phyloP scores from a whole-genome alignment of 2,113 vertebrate genomes.

The Dipodomys ordii region DNA sequence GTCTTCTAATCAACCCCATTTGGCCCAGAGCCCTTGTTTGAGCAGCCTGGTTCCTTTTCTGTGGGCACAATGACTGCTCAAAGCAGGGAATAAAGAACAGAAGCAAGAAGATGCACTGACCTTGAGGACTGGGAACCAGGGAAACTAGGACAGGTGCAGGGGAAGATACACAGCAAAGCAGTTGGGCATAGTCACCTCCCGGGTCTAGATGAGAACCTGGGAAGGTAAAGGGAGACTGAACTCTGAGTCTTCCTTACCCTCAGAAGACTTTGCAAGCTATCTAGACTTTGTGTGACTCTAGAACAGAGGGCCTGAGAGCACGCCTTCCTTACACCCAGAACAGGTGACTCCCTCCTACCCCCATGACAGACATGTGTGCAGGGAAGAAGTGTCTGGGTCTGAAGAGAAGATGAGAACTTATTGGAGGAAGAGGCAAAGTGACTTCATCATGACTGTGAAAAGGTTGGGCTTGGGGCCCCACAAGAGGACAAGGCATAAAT shows the following conservation, averaged over 20 bases:
- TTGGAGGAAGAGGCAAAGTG: rapidly evolving
- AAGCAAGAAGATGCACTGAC: background rate
- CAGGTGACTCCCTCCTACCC: background rate
- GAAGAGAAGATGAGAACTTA: background rate
- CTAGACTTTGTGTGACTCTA: background rate
- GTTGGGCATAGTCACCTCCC: rapidly evolving
- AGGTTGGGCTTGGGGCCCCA: no score
- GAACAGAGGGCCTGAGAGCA: background rate
- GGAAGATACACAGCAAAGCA: background rate
- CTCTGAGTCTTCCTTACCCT: background rate
- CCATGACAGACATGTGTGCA: background rate
- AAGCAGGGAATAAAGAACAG: slow-evolving; percentile 29
- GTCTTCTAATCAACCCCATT: slow-evolving; percentile 7
- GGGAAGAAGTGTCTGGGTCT: background rate
- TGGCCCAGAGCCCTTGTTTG: slow-evolving; percentile 37
- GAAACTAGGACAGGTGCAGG: rapidly evolving
- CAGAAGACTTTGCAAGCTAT: no score
- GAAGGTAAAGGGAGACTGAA: background rate
- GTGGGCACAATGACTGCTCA: background rate
- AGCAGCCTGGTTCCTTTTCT: slow-evolving; percentile 14
- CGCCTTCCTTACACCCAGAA: background rate
- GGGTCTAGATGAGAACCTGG: background rate
- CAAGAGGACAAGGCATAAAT: background rate
- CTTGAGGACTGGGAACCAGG: background rate
- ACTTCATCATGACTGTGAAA: rapidly evolving